Evolutionary conservation across 1,140 invertebrate genomes (phyloP).

Genomic region (Microplitis demolitor): DNA sequence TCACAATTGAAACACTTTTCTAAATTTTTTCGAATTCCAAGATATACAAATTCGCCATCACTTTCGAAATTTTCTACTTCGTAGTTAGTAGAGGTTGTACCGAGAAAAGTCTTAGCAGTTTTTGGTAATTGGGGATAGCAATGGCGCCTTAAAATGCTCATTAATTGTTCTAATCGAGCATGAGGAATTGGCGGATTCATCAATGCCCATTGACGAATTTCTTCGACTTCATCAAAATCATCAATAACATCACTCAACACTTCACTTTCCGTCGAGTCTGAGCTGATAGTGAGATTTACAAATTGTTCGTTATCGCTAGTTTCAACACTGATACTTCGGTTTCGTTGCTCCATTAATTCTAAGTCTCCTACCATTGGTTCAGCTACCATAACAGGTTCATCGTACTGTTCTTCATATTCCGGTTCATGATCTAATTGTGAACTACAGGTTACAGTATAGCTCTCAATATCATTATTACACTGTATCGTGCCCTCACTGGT

Average conservation of each 20-base stretch:
- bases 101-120: slow-evolving; percentile 11
- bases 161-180: slow-evolving; percentile 27
- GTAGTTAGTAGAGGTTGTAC: background rate
- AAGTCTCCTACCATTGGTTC: no score
- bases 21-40: slow-evolving; percentile 1
- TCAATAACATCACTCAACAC: background rate
- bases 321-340: background rate
- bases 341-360: background rate
- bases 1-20: slow-evolving; percentile 5
- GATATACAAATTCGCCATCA: slow-evolving; percentile 10
- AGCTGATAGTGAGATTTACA: background rate
- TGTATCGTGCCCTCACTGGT: no score
- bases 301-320: background rate
- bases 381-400: no score
- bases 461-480: no score
- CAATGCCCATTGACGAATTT: slow-evolving; percentile 31
- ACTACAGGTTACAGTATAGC: no score
- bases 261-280: background rate
- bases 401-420: no score
- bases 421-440: no score
- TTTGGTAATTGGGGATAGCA: slow-evolving; percentile 19
- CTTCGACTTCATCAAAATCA: slow-evolving; percentile 20
- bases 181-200: slow-evolving; percentile 21
- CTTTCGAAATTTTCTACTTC: background rate
- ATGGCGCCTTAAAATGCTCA: slow-evolving; percentile 27